Evolutionary conservation across 2,888 invertebrate genomes (phyloP), one percentile per base, ranked within the genome.

Genomic region (Lasioglossum morio): DNA sequence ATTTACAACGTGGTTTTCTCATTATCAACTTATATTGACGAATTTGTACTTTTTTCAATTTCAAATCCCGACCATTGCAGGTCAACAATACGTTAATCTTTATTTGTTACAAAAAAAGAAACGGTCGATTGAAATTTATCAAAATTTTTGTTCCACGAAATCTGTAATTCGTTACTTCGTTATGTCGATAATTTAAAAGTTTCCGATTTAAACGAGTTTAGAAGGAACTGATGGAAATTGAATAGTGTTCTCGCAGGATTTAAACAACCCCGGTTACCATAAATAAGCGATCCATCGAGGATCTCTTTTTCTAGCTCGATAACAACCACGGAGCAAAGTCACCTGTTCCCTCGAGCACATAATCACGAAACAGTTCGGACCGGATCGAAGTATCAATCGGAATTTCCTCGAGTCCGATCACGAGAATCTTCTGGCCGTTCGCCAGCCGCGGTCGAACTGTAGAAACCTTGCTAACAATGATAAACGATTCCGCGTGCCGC

Each of bases 401-500:
- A 66, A 73, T 60, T 81, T 84, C 84, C 72, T 77, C 57, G 63
- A 48, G 77, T 72, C 73, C 43, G 72, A 82, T 83, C 79, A 73
- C 82, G 73, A 87, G 88, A 78, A 69, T 63, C 69, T 53, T 66
- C 70, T 89, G 85, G 88, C 77, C 43, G 37, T 53, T 46, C 16
- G 88, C 88, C 88, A 89, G 53, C 75, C 57, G 53, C 73, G 72
- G 77, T 73, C 72, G 70, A 75, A 77, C 72, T 63, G 72, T 76
- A 66, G 76, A 48, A 81, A 81, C 53, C 77, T 82, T 76, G 69
- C 76, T 72, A 87, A 87, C 79, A 66, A 85, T 81, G 83, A 81
- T 79, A 77, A 81, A 87, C 79, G 66, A 74, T 81, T 79, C 79
- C 48, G 66, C 79, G 70, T 69, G 79, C 72, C 34, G 40, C 37